A percentile compares a stretch with the other conserved stretches of the same genome.
These are phyloP conservation scores for Enteromius viviparus DNA, from an alignment of 2,797 vertebrate genomes.

Conservation along the genomic window DNA sequence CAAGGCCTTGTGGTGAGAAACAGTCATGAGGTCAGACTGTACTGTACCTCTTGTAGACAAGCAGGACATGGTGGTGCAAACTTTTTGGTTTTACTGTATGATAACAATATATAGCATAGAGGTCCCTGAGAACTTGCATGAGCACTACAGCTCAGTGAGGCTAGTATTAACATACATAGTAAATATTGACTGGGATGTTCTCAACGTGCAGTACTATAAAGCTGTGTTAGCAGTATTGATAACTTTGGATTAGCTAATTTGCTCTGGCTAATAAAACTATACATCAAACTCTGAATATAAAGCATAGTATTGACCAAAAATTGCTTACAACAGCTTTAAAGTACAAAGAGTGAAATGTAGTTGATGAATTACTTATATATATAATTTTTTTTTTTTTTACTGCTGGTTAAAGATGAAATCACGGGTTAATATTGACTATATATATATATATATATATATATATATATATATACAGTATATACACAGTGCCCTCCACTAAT, in stretches of 20 bases:
- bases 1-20: slow-evolving; percentile 6
- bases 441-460: too few relatives aligned
- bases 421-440: neutral
- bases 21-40: neutral
- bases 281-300: neutral
- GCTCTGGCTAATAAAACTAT: neutral
- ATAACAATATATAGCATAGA: neutral
- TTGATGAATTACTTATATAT: neutral
- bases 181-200: slow-evolving; percentile 4
- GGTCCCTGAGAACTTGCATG: neutral
- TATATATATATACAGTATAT: too few relatives aligned
- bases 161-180: neutral
- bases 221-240: neutral
- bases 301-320: neutral
- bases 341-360: slow-evolving; percentile 14
- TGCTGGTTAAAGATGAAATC: neutral
- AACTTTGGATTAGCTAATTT: neutral
- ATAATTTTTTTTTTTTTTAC: neutral
- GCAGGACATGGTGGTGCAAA: neutral
- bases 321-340: neutral
- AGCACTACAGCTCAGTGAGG: neutral
- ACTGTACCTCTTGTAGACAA: neutral
- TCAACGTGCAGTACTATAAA: neutral
- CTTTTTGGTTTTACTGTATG: neutral
- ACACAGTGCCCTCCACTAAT: too few relatives aligned